Evolutionary conservation across 1,140 invertebrate genomes (phyloP).

Genomic region (Amphibalanus amphitrite): DNA sequence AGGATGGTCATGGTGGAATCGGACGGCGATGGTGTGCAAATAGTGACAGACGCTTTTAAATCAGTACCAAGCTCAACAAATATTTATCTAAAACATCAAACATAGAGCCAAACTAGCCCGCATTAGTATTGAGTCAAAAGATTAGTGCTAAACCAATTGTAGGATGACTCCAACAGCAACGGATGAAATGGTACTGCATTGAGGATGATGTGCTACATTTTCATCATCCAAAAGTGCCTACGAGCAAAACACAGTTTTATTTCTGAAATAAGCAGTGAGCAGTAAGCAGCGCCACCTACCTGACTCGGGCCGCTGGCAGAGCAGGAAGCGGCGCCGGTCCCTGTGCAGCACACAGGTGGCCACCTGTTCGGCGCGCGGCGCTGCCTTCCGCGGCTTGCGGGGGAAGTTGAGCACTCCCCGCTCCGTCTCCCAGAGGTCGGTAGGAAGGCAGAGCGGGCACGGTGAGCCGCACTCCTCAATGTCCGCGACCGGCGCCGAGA

Average conservation of each 20-base stretch:
- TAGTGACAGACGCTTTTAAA: too few relatives aligned
- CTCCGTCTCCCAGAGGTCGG: conserved; percentile 11
- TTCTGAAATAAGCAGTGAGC: neutral
- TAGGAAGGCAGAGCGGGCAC: conserved; percentile 7
- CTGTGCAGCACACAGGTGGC: conserved; percentile 19
- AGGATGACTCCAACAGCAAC: conserved; percentile 1
- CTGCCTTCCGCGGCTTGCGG: conserved; percentile 24
- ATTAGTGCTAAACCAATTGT: neutral
- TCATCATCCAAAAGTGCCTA: too few relatives aligned
- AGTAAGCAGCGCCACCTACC: conserved; percentile 17
- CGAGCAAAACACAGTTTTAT: neutral
- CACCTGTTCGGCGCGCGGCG: conserved; percentile 19
- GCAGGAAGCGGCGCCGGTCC: conserved; percentile 17
- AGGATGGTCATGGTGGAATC: too few relatives aligned
- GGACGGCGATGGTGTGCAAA: too few relatives aligned
- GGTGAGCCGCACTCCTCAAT: neutral
- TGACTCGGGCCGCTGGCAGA: conserved; percentile 22
- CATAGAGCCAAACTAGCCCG: too few relatives aligned
- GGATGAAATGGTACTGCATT: too few relatives aligned
- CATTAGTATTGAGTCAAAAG: too few relatives aligned
- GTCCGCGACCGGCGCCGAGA: neutral
- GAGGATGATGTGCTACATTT: too few relatives aligned
- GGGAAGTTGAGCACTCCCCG: conserved; percentile 25
- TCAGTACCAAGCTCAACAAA: too few relatives aligned
- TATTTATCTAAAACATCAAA: too few relatives aligned